Evolutionary conservation across 2,888 invertebrate species (phyloP).

Genomic region (Lithophane socia): DNA sequence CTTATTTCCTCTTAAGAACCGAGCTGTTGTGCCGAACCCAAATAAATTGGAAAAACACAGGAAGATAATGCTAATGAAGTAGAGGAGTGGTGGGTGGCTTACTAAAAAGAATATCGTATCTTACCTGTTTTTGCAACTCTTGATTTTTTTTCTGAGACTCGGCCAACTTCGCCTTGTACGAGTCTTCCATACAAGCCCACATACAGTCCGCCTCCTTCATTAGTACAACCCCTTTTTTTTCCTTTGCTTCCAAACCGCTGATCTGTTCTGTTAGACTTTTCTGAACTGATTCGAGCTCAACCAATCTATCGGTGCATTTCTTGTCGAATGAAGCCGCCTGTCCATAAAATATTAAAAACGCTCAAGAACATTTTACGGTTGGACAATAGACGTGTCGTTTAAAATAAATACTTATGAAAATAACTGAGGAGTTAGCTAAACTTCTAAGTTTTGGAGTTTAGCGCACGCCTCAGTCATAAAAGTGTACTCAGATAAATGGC

Average conservation of each 20-base stretch:
- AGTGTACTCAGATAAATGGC: slow-evolving; percentile 32
- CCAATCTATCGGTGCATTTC: slow-evolving; percentile 82
- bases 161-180: slow-evolving; percentile 83
- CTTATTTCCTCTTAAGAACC: no score
- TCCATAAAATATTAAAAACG: slow-evolving; percentile 14
- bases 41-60: not conserved
- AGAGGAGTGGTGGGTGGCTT: no score
- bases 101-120: not conserved
- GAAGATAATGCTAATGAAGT: not conserved
- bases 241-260: slow-evolving; percentile 90
- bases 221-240: slow-evolving; percentile 88
- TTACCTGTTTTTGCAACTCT: slow-evolving; percentile 76
- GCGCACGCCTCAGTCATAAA: slow-evolving; percentile 45
- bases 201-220: slow-evolving; percentile 90
- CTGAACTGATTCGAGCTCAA: slow-evolving; percentile 88
- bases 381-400: not conserved
- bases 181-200: slow-evolving; percentile 88
- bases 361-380: not conserved
- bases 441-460: not conserved
- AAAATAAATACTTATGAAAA: not conserved
- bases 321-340: slow-evolving; percentile 82
- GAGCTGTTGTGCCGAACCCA: not conserved
- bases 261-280: slow-evolving; percentile 88
- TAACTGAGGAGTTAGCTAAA: not conserved
- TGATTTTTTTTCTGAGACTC: slow-evolving; percentile 78